phyloP scores from a whole-genome alignment of 2,113 vertebrate genomes.

The Oncorhynchus mykiss region DNA sequence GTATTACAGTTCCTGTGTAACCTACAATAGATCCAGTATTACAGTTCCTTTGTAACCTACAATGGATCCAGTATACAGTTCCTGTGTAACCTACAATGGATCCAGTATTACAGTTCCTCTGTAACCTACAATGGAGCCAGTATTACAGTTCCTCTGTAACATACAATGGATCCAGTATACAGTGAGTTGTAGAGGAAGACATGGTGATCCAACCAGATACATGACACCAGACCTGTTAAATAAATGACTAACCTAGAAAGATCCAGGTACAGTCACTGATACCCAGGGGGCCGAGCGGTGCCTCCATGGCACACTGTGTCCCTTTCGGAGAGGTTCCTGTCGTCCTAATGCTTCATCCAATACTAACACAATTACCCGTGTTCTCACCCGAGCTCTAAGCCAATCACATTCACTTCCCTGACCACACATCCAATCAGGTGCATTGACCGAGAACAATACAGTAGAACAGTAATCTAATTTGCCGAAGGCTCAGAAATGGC shows the following conservation, averaged over 20 bases:
- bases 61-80: too few species aligned
- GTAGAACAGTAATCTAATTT: constrained; percentile 63
- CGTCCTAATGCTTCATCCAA: constrained; percentile 45
- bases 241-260: constrained; percentile 48
- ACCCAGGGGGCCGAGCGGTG: background rate
- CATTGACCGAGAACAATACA: constrained; percentile 35
- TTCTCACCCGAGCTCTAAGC: constrained; percentile 50
- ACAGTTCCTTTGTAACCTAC: too few species aligned
- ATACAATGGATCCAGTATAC: background rate
- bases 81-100: too few species aligned
- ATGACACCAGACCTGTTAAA: constrained; percentile 51
- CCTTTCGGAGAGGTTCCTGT: constrained; percentile 33
- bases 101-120: too few species aligned
- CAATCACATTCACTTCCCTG: constrained; percentile 46
- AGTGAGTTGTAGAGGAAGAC: constrained; percentile 26
- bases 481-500: constrained; percentile 49
- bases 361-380: constrained; percentile 63
- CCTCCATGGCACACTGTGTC: constrained; percentile 1
- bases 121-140: too few species aligned
- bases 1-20: too few species aligned
- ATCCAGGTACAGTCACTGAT: background rate
- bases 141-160: too few species aligned
- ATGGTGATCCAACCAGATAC: constrained; percentile 26
- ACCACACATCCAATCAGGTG: constrained; percentile 47
- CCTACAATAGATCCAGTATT: too few species aligned